phyloP scores from a whole-genome alignment of 1,140 invertebrate genomes.

The Oreohelix idahoensis region DNA sequence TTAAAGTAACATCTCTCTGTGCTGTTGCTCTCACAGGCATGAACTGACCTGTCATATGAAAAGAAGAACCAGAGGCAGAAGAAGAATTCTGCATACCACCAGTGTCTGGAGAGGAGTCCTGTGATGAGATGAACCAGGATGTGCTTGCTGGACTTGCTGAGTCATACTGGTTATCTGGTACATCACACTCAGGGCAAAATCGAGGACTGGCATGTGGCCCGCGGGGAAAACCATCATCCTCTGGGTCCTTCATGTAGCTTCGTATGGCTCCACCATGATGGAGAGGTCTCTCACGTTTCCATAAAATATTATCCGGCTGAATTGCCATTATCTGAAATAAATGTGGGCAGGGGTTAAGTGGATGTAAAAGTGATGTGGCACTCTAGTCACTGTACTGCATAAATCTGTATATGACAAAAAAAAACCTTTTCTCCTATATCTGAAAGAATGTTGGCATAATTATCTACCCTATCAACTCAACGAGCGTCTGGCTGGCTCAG shows the following conservation, averaged over 20 bases:
- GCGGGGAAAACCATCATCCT: slow-evolving; percentile 66
- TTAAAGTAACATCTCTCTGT: too few species aligned
- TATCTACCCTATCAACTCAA: too few species aligned
- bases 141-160: slow-evolving; percentile 62
- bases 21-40: too few species aligned
- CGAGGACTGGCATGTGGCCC: slow-evolving; percentile 61
- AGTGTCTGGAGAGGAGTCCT: slow-evolving; percentile 43
- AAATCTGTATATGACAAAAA: too few species aligned
- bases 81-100: not conserved
- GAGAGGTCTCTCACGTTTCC: slow-evolving; percentile 66
- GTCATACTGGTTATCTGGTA: slow-evolving; percentile 61
- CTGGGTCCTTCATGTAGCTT: slow-evolving; percentile 62
- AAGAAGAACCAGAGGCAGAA: not conserved
- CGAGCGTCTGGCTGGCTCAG: too few species aligned
- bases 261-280: slow-evolving; percentile 71
- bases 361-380: too few species aligned
- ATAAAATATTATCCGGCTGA: slow-evolving; percentile 60
- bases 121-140: slow-evolving; percentile 63
- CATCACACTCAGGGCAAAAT: slow-evolving; percentile 58
- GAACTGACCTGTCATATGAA: not conserved
- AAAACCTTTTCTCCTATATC: too few species aligned
- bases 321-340: slow-evolving; percentile 71
- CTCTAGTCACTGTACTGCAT: too few species aligned
- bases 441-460: too few species aligned
- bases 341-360: not conserved